A percentile compares a stretch with the other conserved stretches of the same genome.
Conservation (phyloP, 2,888 invertebrate species). For the Melikaiella ostensackeni region DNA sequence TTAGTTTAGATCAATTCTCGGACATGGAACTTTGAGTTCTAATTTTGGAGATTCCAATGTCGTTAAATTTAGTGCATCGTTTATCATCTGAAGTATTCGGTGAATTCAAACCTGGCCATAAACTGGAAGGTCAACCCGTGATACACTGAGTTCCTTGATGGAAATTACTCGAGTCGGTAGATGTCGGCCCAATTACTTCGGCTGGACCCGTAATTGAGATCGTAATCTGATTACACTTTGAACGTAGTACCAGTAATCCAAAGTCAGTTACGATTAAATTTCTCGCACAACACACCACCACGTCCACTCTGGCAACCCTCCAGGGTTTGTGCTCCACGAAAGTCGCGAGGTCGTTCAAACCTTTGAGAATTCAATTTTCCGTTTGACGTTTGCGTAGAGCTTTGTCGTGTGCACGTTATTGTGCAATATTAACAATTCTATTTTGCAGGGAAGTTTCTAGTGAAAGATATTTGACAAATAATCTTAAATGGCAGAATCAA, state of each 20-base stretch:
- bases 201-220: conserved; percentile 60
- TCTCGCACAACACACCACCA: conserved; percentile 57
- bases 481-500: too few species aligned
- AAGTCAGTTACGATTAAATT: conserved; percentile 62
- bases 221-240: conserved; percentile 60
- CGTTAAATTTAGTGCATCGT: conserved; percentile 13
- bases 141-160: conserved; percentile 52
- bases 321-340: conserved; percentile 57
- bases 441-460: conserved; percentile 48
- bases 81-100: conserved; percentile 21
- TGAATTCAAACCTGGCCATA: conserved; percentile 3
- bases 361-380: conserved; percentile 57
- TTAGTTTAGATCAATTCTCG: background rate
- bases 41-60: background rate
- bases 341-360: conserved; percentile 60
- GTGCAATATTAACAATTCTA: conserved; percentile 45
- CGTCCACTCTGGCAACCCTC: conserved; percentile 60
- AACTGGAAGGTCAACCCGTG: background rate
- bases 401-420: conserved; percentile 16
- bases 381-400: conserved; percentile 54
- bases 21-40: background rate
- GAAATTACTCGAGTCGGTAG: conserved; percentile 58
- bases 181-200: conserved; percentile 60
- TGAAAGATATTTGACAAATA: background rate
- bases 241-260: conserved; percentile 50